phyloP scores from a whole-genome alignment of 1,140 invertebrate species.

The Drosophila neocordata region DNA sequence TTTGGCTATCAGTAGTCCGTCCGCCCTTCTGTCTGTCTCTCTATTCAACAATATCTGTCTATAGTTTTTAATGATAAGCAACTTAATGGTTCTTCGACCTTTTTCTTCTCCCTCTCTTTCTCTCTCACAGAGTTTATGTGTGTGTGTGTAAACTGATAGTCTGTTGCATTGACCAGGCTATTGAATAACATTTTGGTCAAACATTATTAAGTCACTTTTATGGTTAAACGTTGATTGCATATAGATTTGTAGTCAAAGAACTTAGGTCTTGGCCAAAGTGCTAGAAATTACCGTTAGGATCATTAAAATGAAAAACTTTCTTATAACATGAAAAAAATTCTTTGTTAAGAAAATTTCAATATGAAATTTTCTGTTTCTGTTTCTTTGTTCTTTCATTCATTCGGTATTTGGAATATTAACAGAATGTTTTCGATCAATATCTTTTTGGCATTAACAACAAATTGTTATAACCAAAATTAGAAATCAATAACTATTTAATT shows the following conservation, averaged over 20 bases:
- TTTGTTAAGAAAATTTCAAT: neutral
- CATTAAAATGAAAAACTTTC: constrained; percentile 8
- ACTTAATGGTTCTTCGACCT: constrained; percentile 8
- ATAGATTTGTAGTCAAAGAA: neutral
- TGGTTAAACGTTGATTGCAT: constrained; percentile 9
- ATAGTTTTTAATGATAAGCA: neutral
- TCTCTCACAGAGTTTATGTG: neutral
- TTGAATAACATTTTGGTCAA: constrained; percentile 14
- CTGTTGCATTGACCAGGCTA: constrained; percentile 2
- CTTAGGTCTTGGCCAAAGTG: neutral
- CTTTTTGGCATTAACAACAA: too few relatives aligned
- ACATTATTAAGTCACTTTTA: constrained; percentile 16
- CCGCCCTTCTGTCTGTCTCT: neutral
- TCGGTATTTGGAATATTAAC: neutral
- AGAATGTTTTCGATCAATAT: too few relatives aligned
- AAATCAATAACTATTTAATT: too few relatives aligned
- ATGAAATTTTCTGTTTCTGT: too few relatives aligned
- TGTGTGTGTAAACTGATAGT: constrained; percentile 8
- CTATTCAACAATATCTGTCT: too few relatives aligned
- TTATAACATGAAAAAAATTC: neutral
- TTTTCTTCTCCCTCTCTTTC: neutral
- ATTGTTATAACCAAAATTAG: too few relatives aligned
- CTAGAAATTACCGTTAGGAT: neutral
- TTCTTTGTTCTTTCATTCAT: neutral
- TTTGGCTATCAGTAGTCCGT: neutral